phyloP scores from a whole-genome alignment of 1,140 invertebrate genomes.

The Melipona quadrifasciata region DNA sequence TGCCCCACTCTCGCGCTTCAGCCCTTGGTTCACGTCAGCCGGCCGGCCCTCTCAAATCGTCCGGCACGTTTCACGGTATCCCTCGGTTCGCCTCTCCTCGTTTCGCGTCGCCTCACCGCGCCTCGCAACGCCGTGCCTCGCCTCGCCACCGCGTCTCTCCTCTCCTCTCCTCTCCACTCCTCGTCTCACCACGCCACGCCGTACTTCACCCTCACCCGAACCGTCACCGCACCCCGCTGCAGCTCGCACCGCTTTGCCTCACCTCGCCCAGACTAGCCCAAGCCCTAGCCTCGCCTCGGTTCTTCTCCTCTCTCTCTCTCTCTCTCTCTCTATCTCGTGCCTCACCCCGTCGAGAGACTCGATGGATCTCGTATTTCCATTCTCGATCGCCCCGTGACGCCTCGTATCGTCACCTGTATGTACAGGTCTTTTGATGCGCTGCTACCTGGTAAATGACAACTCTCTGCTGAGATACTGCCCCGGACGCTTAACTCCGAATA shows the following conservation, averaged over 20 bases:
- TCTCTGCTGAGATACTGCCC: neutral
- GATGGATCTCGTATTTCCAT: conserved; percentile 37
- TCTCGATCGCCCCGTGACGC: conserved; percentile 35
- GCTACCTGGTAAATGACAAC: conserved; percentile 24
- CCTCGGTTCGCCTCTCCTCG: conserved; percentile 14
- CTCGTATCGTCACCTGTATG: conserved; percentile 33
- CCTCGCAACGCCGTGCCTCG: neutral
- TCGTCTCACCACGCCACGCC: neutral
- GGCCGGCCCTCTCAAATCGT: conserved; percentile 40
- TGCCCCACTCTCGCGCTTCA: conserved; percentile 44
- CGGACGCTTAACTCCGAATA: neutral
- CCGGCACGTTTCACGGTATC: conserved; percentile 44
- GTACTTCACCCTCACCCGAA: neutral
- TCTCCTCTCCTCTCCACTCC: neutral
- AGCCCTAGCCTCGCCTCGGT: neutral
- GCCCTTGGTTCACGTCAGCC: conserved; percentile 31
- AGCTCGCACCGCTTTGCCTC: neutral
- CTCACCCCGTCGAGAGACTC: neutral
- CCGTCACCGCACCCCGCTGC: neutral
- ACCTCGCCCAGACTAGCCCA: neutral
- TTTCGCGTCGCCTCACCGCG: neutral
- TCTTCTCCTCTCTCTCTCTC: neutral
- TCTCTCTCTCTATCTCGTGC: neutral
- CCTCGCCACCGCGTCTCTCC: neutral
- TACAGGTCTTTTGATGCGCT: conserved; percentile 6